phyloP scores from a whole-genome alignment of 2,113 vertebrate genomes.

The Xenopus laevis region DNA sequence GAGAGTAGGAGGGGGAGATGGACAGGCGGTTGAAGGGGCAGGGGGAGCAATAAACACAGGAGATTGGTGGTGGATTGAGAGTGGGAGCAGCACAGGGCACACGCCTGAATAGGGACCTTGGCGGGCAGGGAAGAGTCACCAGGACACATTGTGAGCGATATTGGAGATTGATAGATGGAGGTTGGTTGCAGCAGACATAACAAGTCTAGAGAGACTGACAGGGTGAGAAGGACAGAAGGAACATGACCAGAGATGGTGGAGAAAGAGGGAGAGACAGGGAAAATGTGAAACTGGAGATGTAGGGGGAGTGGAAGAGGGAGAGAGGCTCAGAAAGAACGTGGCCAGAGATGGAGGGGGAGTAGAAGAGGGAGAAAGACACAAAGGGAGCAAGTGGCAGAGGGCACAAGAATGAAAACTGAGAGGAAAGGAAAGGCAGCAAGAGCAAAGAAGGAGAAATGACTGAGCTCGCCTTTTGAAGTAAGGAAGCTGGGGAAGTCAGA shows the following conservation, averaged over 20 bases:
- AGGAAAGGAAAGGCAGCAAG: too few species aligned
- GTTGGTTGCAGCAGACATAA: too few species aligned
- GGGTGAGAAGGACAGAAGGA: neutral
- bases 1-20: too few species aligned
- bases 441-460: too few species aligned
- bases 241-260: neutral
- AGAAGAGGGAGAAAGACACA: neutral
- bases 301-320: neutral
- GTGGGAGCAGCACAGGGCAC: too few species aligned
- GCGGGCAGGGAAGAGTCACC: too few species aligned
- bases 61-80: too few species aligned
- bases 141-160: too few species aligned
- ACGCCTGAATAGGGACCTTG: too few species aligned
- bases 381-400: neutral
- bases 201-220: neutral
- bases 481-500: too few species aligned
- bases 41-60: neutral
- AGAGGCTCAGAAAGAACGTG: neutral
- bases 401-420: neutral
- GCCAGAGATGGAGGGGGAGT: neutral
- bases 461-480: too few species aligned
- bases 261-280: neutral
- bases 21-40: neutral
- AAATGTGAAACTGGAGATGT: neutral
- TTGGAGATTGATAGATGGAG: too few species aligned